Evolutionary conservation across 2,888 invertebrate species (phyloP).

Genomic region (Toxonevra muliebris): DNA sequence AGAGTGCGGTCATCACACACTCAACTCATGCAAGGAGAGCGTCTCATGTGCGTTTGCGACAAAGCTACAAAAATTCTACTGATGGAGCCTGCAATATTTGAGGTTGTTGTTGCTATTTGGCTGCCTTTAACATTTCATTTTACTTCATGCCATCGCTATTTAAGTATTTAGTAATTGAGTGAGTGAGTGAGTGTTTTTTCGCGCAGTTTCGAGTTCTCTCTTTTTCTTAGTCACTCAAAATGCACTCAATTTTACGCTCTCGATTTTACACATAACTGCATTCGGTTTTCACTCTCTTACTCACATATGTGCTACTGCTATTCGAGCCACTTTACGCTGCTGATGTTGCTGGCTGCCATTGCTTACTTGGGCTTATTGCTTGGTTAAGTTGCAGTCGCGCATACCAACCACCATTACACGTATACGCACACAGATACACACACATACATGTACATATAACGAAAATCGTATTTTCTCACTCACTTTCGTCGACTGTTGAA

Average conservation of each 20-base stretch:
- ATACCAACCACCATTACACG: neutral
- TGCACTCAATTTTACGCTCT: too few relatives aligned
- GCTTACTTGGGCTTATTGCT: neutral
- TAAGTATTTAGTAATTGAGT: too few relatives aligned
- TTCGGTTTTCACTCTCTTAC: neutral
- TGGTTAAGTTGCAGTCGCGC: slow-evolving; percentile 5
- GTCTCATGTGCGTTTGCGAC: too few relatives aligned
- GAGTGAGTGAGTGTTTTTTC: neutral
- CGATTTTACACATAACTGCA: neutral
- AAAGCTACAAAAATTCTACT: too few relatives aligned
- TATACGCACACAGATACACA: neutral
- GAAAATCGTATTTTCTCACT: neutral
- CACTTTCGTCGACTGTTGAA: neutral
- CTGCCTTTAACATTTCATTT: too few relatives aligned
- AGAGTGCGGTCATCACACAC: too few relatives aligned
- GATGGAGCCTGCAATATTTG: too few relatives aligned
- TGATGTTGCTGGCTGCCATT: neutral
- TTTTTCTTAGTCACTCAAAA: neutral
- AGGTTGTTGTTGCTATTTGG: too few relatives aligned
- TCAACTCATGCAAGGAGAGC: too few relatives aligned
- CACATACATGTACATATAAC: neutral
- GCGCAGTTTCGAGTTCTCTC: slow-evolving; percentile 6
- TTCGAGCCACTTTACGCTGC: neutral
- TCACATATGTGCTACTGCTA: neutral
- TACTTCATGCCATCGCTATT: too few relatives aligned